Percentiles rank a stretch among this genome's conserved stretches.
Evolutionary conservation across 2,888 invertebrate genomes (phyloP).

Genomic region (Thera britannica): DNA sequence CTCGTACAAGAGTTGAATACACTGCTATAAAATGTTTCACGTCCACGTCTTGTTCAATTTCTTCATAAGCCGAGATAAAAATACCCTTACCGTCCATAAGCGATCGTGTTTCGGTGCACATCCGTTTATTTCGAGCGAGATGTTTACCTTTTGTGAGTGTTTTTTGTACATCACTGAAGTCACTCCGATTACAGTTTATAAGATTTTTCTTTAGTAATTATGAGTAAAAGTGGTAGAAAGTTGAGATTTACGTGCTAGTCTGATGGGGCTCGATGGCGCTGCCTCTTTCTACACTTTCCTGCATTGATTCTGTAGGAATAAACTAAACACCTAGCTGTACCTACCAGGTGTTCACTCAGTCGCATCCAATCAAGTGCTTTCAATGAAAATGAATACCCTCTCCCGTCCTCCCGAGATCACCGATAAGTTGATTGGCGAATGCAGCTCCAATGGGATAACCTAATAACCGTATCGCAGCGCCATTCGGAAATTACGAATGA

Average conservation of each 20-base stretch:
- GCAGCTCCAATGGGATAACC: conserved; percentile 44
- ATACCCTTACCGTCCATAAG: conserved; percentile 32
- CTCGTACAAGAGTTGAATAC: conserved; percentile 14
- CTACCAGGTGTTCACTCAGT: conserved; percentile 9
- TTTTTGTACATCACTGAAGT: conserved; percentile 57
- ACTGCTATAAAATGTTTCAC: conserved; percentile 8
- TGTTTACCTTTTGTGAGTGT: conserved; percentile 58
- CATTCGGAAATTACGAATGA: conserved; percentile 78
- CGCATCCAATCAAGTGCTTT: conserved; percentile 19
- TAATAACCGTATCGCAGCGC: conserved; percentile 53
- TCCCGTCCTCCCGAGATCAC: conserved; percentile 34
- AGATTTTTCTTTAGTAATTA: conserved; percentile 6
- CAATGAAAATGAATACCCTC: conserved; percentile 25
- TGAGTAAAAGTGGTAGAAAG: background rate
- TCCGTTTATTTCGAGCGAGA: conserved; percentile 51
- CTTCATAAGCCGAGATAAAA: conserved; percentile 33
- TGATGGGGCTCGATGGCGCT: background rate
- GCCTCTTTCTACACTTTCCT: background rate
- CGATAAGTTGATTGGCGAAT: conserved; percentile 43
- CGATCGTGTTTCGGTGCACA: conserved; percentile 45
- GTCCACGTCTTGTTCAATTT: conserved; percentile 22
- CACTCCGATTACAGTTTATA: conserved; percentile 45
- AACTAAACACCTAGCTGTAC: background rate
- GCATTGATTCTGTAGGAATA: background rate
- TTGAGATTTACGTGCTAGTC: background rate